phyloP scores from a whole-genome alignment of 2,888 invertebrate species.

The Rhyacophila evoluta region DNA sequence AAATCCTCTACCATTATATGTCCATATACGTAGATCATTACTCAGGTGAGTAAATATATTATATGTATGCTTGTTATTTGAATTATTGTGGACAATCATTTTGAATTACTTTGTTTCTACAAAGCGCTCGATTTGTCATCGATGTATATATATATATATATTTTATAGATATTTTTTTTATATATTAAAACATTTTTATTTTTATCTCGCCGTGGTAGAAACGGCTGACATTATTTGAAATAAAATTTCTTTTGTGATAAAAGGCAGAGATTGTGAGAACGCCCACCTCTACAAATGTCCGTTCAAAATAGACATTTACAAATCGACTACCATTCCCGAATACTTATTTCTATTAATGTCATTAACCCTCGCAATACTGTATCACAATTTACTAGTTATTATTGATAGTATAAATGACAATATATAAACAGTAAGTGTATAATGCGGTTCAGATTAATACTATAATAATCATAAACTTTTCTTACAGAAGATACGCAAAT shows the following conservation, averaged over 20 bases:
- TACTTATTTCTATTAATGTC: constrained; percentile 47
- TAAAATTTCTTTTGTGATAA: constrained; percentile 40
- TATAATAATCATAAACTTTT: too few species aligned
- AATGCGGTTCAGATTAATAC: too few species aligned
- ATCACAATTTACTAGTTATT: too few species aligned
- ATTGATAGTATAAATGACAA: too few species aligned
- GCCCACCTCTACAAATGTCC: constrained; percentile 37
- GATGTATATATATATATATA: too few species aligned
- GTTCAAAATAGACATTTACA: constrained; percentile 38
- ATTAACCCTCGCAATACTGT: background rate
- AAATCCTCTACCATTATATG: background rate
- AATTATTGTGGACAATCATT: background rate
- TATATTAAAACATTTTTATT: constrained; percentile 14
- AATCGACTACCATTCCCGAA: constrained; percentile 38
- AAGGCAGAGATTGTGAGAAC: constrained; percentile 32
- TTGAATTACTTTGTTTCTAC: constrained; percentile 22
- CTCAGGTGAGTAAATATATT: background rate
- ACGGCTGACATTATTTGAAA: constrained; percentile 17
- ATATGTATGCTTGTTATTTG: background rate
- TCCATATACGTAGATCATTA: background rate
- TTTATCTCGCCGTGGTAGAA: constrained; percentile 15
- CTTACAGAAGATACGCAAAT: too few species aligned
- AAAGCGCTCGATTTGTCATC: constrained; percentile 27
- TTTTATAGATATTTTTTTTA: constrained; percentile 9
- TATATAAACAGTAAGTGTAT: too few species aligned